Base-by-base conservation (phyloP, 64 coral and sea anemone species). In the Montipora capricornis region DNA sequence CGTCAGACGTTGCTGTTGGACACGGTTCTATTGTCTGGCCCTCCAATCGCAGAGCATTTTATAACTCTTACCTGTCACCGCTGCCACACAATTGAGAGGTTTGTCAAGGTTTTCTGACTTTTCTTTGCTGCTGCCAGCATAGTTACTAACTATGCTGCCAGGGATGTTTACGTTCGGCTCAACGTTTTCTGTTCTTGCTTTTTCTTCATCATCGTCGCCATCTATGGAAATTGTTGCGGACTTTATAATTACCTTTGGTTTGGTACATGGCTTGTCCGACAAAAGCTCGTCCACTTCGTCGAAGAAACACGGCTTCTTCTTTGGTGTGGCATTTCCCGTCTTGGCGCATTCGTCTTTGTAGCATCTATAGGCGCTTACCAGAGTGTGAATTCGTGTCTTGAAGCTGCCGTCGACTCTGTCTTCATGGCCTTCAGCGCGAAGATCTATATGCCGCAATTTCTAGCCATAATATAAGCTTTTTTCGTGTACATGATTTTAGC, bases 391-490 rank as follows among this genome's bases (percentile, higher is more conserved):
- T 17, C 52, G 15, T 77, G 74, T 64, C 15, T 78, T 37, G 11
- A 12, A 78, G 8, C 5, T 6, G 12, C 8, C 74, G 4, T 77
- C 48, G 14, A 71, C 88, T 37, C 15, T 37, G 37, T 37, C 37
- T 37, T 37, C 37, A 37, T 37, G 37, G 37, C 37, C 37, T 2
- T 37, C 37, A 50, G 69, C 71, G 22, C 70, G 46, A 1, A 88
- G 46, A 88, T 2, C 37, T 37, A 37, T 8, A 88, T 49, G 45
- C 46, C 0, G 2, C 9, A 20, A 76, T 88, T 88, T 88, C 86
- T 88, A 19, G 45, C 86, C 86, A 88, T 70, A 90, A 26, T 26
- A 29, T 81, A 71, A 77, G 89, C 77, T 90, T 90, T 47, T 86
- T 90, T 69, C 89, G 73, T 81, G 77, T 90, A 24, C 89, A 90